Conservation (phyloP, 2,888 invertebrate genomes). For the Eumerus sabulonum region DNA sequence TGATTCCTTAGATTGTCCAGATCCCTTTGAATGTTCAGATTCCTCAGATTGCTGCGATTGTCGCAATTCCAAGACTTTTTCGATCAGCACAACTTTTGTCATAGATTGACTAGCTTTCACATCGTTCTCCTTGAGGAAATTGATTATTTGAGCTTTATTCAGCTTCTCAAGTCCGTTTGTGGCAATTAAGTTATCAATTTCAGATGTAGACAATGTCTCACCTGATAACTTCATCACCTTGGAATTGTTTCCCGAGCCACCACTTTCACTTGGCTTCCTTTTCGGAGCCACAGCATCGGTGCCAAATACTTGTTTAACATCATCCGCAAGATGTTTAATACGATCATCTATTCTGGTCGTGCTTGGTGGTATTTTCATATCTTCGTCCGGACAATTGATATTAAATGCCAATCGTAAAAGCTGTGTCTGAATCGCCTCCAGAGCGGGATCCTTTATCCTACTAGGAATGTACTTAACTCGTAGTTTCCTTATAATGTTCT, state of each 20-base stretch:
- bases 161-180: slow-evolving; percentile 19
- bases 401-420: slow-evolving; percentile 85
- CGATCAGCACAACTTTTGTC: slow-evolving; percentile 30
- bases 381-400: slow-evolving; percentile 80
- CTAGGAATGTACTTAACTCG: slow-evolving; percentile 82
- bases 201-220: slow-evolving; percentile 53
- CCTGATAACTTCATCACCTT: slow-evolving; percentile 72
- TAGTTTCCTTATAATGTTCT: slow-evolving; percentile 82
- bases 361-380: slow-evolving; percentile 73
- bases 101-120: slow-evolving; percentile 18
- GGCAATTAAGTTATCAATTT: slow-evolving; percentile 36
- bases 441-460: slow-evolving; percentile 84
- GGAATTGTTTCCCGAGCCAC: slow-evolving; percentile 44
- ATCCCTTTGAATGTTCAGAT: too few species aligned
- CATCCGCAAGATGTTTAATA: slow-evolving; percentile 72
- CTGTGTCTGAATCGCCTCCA: slow-evolving; percentile 83
- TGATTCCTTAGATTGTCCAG: too few species aligned
- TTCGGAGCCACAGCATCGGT: slow-evolving; percentile 70
- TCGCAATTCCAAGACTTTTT: slow-evolving; percentile 30
- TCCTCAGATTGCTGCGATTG: too few species aligned
- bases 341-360: slow-evolving; percentile 74
- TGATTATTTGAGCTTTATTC: slow-evolving; percentile 31
- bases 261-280: slow-evolving; percentile 57
- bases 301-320: slow-evolving; percentile 72
- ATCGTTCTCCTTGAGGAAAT: slow-evolving; percentile 21